Evolutionary conservation across 1,140 invertebrate species (phyloP), one percentile per base, ranked within the genome.

Genomic region (Bacillus rossius): DNA sequence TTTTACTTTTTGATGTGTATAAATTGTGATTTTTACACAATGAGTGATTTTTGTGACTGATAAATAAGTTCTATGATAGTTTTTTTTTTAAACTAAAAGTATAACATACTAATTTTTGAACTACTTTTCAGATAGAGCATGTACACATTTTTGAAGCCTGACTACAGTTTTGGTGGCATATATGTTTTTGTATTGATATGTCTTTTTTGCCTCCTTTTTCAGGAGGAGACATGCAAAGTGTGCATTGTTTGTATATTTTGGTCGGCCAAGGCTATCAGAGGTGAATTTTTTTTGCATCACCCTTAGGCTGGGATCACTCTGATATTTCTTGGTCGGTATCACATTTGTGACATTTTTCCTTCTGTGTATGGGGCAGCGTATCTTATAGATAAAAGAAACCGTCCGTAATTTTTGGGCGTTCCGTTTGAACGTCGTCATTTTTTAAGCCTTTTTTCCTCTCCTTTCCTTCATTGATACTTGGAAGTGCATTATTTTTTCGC

Each of bases 331-430:
- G 55, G 43, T 43, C 47, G 23, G 48, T 51, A 60, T 49, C 45
- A 57, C 45, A 52, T 53, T 53, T 82, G 81, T 84, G 82, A 82
- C 82, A 83, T 82, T 83, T 83, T 83, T 83, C 78, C 77, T 77
- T 78, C 77, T 84, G 82, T 84, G 82, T 80, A 81, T 83, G 81
- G 81, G 81, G 81, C 79, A 77, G 77, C 79, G 81, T 81, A 81
- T 34, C 78, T 75, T 61, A 51, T 48, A 55, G 38, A 64, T 60
- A 68, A 63, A 64, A n/a, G 58, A 59, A 69, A 75, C 78, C 79
- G 78, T 79, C 75, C 79, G 71, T 73, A 76, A 77, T 77, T 79
- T 80, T 79, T 79, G 77, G 79, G 74, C 77, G 78, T 78, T 76
- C 76, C 79, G 55, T 16, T 80, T 73, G 62, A 45, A 55, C 43